Evolutionary conservation across 2,888 invertebrate genomes (phyloP).

Genomic region (Synanthedon myopaeformis): DNA sequence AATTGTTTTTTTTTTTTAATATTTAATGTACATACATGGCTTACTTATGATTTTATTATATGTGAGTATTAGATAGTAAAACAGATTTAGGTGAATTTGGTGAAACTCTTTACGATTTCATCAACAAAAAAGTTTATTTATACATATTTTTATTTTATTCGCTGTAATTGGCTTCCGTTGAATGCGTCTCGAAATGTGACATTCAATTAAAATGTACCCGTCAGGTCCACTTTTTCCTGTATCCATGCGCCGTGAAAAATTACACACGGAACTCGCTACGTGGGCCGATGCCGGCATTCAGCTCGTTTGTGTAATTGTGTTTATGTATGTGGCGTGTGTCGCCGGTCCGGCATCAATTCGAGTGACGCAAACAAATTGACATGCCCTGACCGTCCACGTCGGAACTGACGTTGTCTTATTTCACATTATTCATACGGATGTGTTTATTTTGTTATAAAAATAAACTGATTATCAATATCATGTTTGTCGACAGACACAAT

Average conservation of each 20-base stretch:
- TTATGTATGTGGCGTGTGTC: constrained; percentile 17
- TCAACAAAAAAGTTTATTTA: too few relatives aligned
- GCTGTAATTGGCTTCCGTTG: too few relatives aligned
- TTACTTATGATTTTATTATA: background rate
- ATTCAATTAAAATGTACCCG: background rate
- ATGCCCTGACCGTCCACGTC: background rate
- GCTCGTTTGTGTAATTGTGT: constrained; percentile 26
- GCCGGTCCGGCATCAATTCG: constrained; percentile 10
- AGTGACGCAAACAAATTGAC: background rate
- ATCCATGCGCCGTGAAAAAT: background rate
- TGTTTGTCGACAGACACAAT: too few relatives aligned
- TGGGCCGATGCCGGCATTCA: constrained; percentile 3
- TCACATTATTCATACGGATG: too few relatives aligned
- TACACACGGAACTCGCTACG: background rate
- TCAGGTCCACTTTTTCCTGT: background rate
- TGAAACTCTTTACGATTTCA: too few relatives aligned
- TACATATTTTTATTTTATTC: constrained; percentile 1
- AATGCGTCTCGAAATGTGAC: too few relatives aligned
- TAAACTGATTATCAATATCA: too few relatives aligned
- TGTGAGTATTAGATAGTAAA: constrained; percentile 4
- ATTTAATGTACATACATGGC: background rate
- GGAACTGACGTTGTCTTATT: background rate
- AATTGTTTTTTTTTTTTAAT: background rate
- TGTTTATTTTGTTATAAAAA: too few relatives aligned
- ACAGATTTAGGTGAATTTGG: constrained; percentile 16